Evolutionary conservation across 2,888 invertebrate species (phyloP).

Genomic region (Girardia tigrina): DNA sequence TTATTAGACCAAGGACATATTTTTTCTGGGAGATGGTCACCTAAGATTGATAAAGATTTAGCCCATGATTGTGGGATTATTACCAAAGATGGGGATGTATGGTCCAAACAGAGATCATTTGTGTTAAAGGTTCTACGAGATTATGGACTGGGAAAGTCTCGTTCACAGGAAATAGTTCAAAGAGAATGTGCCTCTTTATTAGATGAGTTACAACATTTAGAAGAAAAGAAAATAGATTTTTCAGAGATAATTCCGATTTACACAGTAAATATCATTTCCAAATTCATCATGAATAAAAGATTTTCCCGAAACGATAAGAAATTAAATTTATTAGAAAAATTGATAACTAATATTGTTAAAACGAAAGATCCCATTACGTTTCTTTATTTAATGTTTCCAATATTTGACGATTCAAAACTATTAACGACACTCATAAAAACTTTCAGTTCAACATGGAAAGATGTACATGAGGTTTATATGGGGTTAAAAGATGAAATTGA

Average conservation of each 20-base stretch:
- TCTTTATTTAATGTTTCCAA: background rate
- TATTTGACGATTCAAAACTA: background rate
- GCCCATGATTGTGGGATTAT: constrained; percentile 11
- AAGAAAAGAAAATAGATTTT: background rate
- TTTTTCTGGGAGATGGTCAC: background rate
- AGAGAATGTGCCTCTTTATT: constrained; percentile 23
- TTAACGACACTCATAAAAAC: background rate
- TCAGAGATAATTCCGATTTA: background rate
- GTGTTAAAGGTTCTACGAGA: background rate
- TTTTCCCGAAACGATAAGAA: background rate
- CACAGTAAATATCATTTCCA: constrained; percentile 20
- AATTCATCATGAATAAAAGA: constrained; percentile 20
- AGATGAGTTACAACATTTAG: background rate
- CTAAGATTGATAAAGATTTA: background rate
- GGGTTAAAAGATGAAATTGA: background rate
- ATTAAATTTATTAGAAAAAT: background rate
- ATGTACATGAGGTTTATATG: background rate
- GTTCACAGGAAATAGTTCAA: constrained; percentile 23
- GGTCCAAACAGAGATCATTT: background rate
- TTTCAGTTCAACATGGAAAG: background rate
- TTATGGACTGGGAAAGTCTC: constrained; percentile 12
- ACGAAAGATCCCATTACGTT: background rate
- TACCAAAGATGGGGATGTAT: background rate
- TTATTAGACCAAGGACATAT: background rate
- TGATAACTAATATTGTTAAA: background rate